These are phyloP conservation scores for Patella pellucida DNA, from an alignment of 2,888 invertebrate genomes.

Conservation along the genomic window DNA sequence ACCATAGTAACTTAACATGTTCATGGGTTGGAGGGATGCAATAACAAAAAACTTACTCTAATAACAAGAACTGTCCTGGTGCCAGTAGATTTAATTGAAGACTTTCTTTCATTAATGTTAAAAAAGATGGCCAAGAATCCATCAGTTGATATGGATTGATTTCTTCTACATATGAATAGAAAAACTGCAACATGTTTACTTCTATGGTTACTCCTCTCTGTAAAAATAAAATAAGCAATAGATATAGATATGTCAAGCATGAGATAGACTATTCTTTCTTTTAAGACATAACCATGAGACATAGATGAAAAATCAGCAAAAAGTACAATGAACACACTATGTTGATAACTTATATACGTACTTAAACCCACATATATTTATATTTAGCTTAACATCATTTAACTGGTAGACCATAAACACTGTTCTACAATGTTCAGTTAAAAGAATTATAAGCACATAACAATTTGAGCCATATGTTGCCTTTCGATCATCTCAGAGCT, in stretches of 20 bases:
- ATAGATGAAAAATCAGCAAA: background rate
- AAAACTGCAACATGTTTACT: slow-evolving; percentile 85
- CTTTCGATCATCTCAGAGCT: no score
- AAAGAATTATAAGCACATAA: no score
- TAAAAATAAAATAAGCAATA: slow-evolving; percentile 29
- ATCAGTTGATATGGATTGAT: slow-evolving; percentile 80
- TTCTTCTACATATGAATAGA: slow-evolving; percentile 78
- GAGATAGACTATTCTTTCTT: no score
- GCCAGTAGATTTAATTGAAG: slow-evolving; percentile 78
- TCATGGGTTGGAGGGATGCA: no score
- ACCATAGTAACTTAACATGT: no score
- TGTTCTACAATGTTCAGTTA: no score
- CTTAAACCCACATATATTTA: no score
- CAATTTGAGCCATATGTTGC: no score
- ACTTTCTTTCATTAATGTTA: slow-evolving; percentile 83
- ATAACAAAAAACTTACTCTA: slow-evolving; percentile 74
- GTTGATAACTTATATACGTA: no score
- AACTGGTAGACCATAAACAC: no score
- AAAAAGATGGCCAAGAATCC: slow-evolving; percentile 84
- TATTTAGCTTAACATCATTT: no score
- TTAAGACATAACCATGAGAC: background rate
- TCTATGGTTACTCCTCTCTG: slow-evolving; percentile 76
- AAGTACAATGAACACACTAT: no score
- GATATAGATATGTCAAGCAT: background rate
- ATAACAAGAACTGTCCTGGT: slow-evolving; percentile 83